Base-by-base conservation (phyloP, 2,888 invertebrate genomes). In the Sinhomidia bicolor region DNA sequence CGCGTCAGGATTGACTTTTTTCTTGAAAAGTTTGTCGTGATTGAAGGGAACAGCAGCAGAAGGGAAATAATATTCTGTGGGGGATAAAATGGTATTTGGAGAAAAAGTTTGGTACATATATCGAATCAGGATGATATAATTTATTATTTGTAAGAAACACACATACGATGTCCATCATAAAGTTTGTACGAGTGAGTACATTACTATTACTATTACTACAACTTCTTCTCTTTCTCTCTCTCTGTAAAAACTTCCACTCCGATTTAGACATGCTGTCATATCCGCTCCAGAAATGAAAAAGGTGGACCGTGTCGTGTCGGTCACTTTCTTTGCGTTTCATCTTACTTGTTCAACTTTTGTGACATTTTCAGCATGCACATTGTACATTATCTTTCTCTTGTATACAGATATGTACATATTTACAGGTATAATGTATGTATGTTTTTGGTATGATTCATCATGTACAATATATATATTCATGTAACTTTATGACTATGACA, bases 401-500 rank as follows among this genome's bases (percentile, higher is more conserved):
- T 29, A 17, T 10, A 32, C 3, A 12, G 74, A n/a, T 7, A 17
- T 20, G 51, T n/a, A n/a, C n/a, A n/a, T n/a, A n/a, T n/a, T n/a
- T n/a, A n/a, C n/a, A n/a, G n/a, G n/a, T n/a, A n/a, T n/a, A n/a
- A n/a, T n/a, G n/a, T n/a, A n/a, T n/a, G n/a, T n/a, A n/a, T n/a
- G n/a, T n/a, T 65, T 20, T 36, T 29, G 23, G 44, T 9, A 41
- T 71, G 32, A 71, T 82, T 68, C 76, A 51, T 71, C n/a, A n/a
- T n/a, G n/a, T n/a, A n/a, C n/a, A n/a, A n/a, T n/a, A n/a, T n/a
- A 6, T 51, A 83, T 54, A 14, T 41, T 20, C 2, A 71, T 9
- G 6, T n/a, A 76, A 17, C 54, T 76, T 76, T 71, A 60, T 81
- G 86, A 80, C 86, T n/a, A n/a, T n/a, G n/a, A n/a, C n/a, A 86